Evolutionary conservation across 1,140 invertebrate species (phyloP).

Genomic region (Drosophila teissieri): DNA sequence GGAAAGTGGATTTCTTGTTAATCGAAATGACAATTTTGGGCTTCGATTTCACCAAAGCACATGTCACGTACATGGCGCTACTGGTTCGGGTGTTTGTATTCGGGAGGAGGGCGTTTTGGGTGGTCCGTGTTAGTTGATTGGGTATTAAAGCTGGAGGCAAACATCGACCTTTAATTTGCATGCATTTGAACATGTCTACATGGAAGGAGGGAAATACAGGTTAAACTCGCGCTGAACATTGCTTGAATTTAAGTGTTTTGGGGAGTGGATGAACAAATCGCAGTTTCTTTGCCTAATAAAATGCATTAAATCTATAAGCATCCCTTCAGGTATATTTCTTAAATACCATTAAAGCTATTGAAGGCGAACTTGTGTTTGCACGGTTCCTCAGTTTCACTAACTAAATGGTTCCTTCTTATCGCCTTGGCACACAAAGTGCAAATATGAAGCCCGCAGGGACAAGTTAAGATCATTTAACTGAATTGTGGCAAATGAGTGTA

Average conservation of each 20-base stretch:
- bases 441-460: constrained; percentile 21
- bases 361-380: not conserved
- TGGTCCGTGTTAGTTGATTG: constrained; percentile 11
- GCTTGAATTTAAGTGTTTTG: not conserved
- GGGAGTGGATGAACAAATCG: not conserved
- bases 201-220: too few species aligned
- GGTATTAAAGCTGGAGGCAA: constrained; percentile 31
- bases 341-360: not conserved
- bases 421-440: constrained; percentile 4
- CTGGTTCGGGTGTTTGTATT: constrained; percentile 24
- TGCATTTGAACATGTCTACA: not conserved
- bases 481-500: constrained; percentile 59
- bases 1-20: constrained; percentile 72
- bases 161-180: constrained; percentile 38
- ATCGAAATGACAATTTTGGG: constrained; percentile 76
- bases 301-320: not conserved
- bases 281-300: not conserved
- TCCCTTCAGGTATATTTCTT: too few species aligned
- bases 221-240: not conserved
- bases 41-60: constrained; percentile 41
- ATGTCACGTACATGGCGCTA: constrained; percentile 51
- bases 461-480: constrained; percentile 62
- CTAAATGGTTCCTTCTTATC: not conserved
- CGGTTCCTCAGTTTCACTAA: not conserved
- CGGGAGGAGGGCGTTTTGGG: not conserved